phyloP scores from a whole-genome alignment of 2,113 vertebrate species.

The Pelecanus crispus region DNA sequence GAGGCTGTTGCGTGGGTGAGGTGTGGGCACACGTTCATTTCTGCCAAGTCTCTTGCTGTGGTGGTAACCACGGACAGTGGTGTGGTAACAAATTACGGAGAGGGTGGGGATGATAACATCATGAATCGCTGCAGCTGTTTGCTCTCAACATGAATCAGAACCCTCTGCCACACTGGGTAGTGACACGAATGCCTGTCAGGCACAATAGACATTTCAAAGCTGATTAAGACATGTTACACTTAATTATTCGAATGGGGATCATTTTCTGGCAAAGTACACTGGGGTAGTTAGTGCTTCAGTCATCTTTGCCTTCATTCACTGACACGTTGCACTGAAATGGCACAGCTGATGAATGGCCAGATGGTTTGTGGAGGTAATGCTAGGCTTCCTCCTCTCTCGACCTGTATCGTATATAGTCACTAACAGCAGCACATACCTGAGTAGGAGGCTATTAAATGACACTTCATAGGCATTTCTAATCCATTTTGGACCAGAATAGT shows the following conservation, averaged over 20 bases:
- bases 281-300: background rate
- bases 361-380: accelerated
- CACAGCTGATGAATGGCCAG: background rate
- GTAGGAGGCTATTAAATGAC: background rate
- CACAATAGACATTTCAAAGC: background rate
- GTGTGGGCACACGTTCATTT: accelerated
- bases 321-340: background rate
- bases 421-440: background rate
- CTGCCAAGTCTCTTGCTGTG: background rate
- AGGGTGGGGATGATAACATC: background rate
- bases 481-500: background rate
- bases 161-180: background rate
- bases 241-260: background rate
- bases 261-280: background rate
- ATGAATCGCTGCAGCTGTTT: background rate
- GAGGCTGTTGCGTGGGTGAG: background rate
- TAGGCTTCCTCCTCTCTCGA: background rate
- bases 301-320: background rate
- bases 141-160: background rate
- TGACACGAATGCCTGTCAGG: background rate
- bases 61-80: background rate
- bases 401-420: too few relatives aligned
- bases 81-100: background rate
- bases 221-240: background rate
- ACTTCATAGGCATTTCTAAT: background rate